Evolutionary conservation across 2,113 vertebrate genomes (phyloP), one percentile per base, ranked within the genome.

Genomic region (Chinchilla lanigera): DNA sequence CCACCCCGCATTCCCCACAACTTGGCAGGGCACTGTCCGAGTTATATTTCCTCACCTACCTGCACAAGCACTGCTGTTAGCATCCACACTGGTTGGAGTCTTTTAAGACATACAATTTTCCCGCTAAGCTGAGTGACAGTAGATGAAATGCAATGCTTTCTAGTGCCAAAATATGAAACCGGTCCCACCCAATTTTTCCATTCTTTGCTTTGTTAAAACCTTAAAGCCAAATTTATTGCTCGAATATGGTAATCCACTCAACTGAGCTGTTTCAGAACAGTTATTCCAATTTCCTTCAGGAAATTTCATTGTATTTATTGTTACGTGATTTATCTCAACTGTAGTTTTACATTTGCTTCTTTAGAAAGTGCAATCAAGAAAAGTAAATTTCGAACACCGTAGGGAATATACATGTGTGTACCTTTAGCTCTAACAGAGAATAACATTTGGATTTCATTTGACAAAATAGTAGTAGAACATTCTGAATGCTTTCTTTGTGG

Each of bases 241-340:
- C 14, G 78, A 86, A 69, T 35, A 56, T 86, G 78, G 24, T 65
- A 95, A 91, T 65, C 38, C 47, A 47, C 78, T 94, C 60, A 86
- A 17, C 26, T 86, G 77, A 83, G 44, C 60, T 50, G 22, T 85
- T n/a, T 80, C 35, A 38, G 35, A 84, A 56, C 28, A 58, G 14
- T 94, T 80, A 94, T 78, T 94, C 13, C 30, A 82, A 41, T n/a
- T 84, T 89, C 35, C 30, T 86, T 94, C n/a, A 80, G 24, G 33
- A 93, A 95, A 69, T 13, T 83, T 83, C 67, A 17, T 86, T 67
- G 28, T 80, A 56, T 84, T 93, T 89, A 69, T 69, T 33, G 47
- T 63, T 94, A 93, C 41, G 47, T 92, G 41, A 67, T 92, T 86
- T 90, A 60, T 71, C 33, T 93, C 38, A 78, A 41, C 7, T 35